Conservation (phyloP, 2,113 vertebrate genomes). For the Saimiri boliviensis region DNA sequence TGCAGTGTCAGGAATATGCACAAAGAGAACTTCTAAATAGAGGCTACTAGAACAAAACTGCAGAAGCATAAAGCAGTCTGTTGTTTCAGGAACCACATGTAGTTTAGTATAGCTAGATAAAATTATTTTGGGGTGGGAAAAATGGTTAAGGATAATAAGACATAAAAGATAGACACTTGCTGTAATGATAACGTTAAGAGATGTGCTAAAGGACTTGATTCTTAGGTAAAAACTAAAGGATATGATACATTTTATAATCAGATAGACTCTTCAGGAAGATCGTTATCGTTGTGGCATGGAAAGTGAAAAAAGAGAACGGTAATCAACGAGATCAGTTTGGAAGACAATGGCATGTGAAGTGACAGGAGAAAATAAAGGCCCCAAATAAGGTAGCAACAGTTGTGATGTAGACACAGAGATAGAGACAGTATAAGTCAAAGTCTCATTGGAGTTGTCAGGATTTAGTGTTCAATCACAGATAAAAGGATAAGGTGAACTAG, state of each 20-base stretch:
- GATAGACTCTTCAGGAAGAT: background rate
- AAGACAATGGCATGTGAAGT: background rate
- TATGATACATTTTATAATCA: background rate
- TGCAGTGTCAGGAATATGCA: background rate
- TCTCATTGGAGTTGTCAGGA: background rate
- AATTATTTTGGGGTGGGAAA: background rate
- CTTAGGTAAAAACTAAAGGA: background rate
- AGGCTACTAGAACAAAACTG: background rate
- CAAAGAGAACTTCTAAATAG: background rate
- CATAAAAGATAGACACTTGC: background rate
- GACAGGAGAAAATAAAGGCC: background rate
- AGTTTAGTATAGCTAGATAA: background rate
- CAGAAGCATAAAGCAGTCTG: background rate
- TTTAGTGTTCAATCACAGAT: background rate
- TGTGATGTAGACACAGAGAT: background rate
- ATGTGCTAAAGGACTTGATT: background rate
- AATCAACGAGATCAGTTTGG: background rate
- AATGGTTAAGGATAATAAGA: background rate
- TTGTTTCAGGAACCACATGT: background rate
- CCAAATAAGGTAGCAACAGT: background rate
- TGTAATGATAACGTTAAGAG: background rate
- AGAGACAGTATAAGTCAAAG: background rate
- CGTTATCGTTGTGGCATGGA: background rate
- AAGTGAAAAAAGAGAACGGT: background rate
- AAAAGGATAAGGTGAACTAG: background rate